Percentiles rank a stretch among this genome's conserved stretches.
Conservation (phyloP, 1,140 invertebrate species). For the Brachionus asplanchnoidis region DNA sequence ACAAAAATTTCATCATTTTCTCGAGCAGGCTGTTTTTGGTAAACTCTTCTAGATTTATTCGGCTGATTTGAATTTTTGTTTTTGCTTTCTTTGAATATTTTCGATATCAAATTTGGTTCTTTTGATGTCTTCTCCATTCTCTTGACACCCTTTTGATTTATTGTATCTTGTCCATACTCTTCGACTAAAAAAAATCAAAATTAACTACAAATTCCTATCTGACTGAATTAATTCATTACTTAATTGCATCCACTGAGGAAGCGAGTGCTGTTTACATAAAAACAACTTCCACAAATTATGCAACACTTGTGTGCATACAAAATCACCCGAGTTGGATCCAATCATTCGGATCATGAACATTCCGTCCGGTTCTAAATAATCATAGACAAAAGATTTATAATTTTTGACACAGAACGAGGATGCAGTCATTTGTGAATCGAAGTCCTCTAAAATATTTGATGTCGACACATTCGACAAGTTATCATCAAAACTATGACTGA, state of each 20-base stretch:
- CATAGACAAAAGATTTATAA: slow-evolving; percentile 31
- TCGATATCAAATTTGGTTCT: background rate
- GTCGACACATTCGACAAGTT: slow-evolving; percentile 1
- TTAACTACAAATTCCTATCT: background rate
- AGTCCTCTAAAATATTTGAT: background rate
- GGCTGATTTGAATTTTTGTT: background rate
- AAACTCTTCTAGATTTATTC: background rate
- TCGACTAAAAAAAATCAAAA: background rate
- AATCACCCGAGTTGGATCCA: slow-evolving; percentile 35
- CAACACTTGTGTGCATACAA: slow-evolving; percentile 36
- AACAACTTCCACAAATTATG: slow-evolving; percentile 40
- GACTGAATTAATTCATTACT: background rate
- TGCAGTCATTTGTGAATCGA: background rate
- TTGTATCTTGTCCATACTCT: background rate
- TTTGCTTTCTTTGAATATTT: background rate
- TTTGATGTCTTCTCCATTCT: background rate
- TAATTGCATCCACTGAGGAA: background rate
- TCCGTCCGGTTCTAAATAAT: slow-evolving; percentile 36
- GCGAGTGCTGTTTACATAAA: slow-evolving; percentile 23
- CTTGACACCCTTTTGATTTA: background rate
- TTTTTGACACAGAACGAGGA: slow-evolving; percentile 17
- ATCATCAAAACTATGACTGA: background rate
- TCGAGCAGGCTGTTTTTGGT: background rate
- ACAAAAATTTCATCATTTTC: background rate
- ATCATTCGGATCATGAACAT: slow-evolving; percentile 42